Base-by-base conservation (phyloP, 2,797 vertebrate genomes). In the Tarsius wallacei region DNA sequence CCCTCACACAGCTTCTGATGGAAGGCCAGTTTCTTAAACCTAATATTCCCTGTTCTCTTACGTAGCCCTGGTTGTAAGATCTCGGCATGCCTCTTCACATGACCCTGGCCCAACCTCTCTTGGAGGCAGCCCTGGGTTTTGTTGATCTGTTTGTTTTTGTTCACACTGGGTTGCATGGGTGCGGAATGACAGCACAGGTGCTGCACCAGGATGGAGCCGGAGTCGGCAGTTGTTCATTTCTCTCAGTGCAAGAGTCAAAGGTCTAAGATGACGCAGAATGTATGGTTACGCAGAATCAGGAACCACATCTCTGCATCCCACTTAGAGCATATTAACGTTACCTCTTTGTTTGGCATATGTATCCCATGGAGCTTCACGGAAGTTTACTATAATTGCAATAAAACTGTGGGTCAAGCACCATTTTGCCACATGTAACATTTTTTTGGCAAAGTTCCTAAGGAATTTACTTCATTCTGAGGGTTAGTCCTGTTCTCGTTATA, bases 401-500 rank as follows among this genome's bases (percentile, higher is more conserved):
- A 93, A 92, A 87, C 24, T 55, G 15, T 24, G 31, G 21, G 82
- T 89, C 51, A 86, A 57, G 36, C 13, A 47, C 55, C 13, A 64
- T 74, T 78, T 77, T 51, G 93, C 63, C 33, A 49, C 16, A 19
- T 26, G 28, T 47, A 64, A 80, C 9, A 0, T 53, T 81, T 64
- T 87, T 94, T 5, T 11, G 80, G 31, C 14, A 83, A 68, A n/a
- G 5, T 49, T 74, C 47, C 47, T 66, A 55, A 82, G 36, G 91
- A 73, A 42, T 57, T 90, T n/a, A 33, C 47, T 90, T 94, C 63
- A 61, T 77, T 89, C 74, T 85, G 80, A 97, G 36, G 2, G 42
- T 91, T 83, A 70, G 12, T 57, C 88, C 80, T 95, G 64, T 53
- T 26, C 36, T 87, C 57, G 51, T 33, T 78, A 36, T 88, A 90